Evolutionary conservation across 2,113 vertebrate genomes (phyloP).

Genomic region (Bettongia penicillata): DNA sequence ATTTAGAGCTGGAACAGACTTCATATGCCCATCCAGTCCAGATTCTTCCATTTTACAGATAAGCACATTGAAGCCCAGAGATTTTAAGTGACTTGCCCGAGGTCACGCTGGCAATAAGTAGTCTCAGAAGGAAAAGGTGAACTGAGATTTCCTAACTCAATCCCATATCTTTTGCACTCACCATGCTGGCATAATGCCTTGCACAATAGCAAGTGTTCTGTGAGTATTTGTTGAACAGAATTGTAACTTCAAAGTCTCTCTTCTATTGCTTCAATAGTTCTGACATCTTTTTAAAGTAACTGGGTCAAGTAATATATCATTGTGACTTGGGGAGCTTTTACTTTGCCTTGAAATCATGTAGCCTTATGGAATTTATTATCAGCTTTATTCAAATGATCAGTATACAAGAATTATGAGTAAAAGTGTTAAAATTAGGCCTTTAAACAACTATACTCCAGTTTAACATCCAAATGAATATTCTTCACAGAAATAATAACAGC

Average conservation of each 20-base stretch:
- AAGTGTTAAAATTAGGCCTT: slow-evolving; percentile 44
- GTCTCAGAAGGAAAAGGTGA: background rate
- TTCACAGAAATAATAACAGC: background rate
- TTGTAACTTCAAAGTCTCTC: slow-evolving; percentile 25
- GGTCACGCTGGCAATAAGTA: background rate
- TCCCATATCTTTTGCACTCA: background rate
- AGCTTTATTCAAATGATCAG: slow-evolving; percentile 7
- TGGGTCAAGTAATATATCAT: slow-evolving; percentile 7
- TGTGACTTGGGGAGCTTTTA: slow-evolving; percentile 12
- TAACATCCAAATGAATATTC: background rate
- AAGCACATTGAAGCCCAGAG: background rate
- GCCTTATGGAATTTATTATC: background rate
- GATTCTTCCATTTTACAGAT: background rate
- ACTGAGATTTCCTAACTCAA: background rate
- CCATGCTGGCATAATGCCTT: background rate
- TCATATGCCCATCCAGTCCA: background rate
- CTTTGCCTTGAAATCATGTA: background rate
- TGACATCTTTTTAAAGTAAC: slow-evolving; percentile 2
- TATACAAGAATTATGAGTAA: background rate
- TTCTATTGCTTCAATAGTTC: background rate
- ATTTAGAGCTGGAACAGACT: background rate
- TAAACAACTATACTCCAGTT: slow-evolving; percentile 19
- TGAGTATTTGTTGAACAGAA: background rate
- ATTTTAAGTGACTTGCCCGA: background rate
- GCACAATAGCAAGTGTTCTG: background rate